phyloP scores from a whole-genome alignment of 1,140 invertebrate species.

The Anoplolepis gracilipes region DNA sequence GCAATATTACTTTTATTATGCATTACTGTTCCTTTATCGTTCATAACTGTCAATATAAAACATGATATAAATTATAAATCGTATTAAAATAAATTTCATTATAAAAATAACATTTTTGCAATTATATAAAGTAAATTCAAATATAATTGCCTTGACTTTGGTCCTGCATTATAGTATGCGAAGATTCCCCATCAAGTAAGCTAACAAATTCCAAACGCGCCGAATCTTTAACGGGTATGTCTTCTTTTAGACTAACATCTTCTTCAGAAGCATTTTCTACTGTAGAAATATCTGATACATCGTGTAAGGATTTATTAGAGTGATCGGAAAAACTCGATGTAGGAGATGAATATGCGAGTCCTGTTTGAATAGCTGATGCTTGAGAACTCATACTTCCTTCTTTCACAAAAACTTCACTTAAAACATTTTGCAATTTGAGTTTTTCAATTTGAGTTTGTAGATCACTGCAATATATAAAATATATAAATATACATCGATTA shows the following conservation, averaged over 20 bases:
- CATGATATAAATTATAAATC: not conserved
- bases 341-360: slow-evolving; percentile 69
- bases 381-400: slow-evolving; percentile 55
- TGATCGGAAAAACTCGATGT: slow-evolving; percentile 63
- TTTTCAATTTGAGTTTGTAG: slow-evolving; percentile 70
- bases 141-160: slow-evolving; percentile 42
- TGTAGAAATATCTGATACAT: slow-evolving; percentile 66
- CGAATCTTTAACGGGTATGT: slow-evolving; percentile 57
- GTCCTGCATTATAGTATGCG: slow-evolving; percentile 49
- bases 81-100: not conserved
- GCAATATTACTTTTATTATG: not conserved
- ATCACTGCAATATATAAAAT: slow-evolving; percentile 62
- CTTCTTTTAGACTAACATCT: not conserved
- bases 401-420: slow-evolving; percentile 56
- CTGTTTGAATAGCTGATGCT: slow-evolving; percentile 62
- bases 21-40: not conserved
- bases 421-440: slow-evolving; percentile 50
- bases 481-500: not conserved
- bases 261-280: not conserved
- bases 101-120: not conserved
- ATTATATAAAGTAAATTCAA: not conserved
- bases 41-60: slow-evolving; percentile 1
- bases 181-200: slow-evolving; percentile 72
- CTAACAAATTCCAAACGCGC: slow-evolving; percentile 74
- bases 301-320: slow-evolving; percentile 64